Base-by-base conservation (phyloP, 2,113 vertebrate genomes). In the Corythornis madagascariensis region DNA sequence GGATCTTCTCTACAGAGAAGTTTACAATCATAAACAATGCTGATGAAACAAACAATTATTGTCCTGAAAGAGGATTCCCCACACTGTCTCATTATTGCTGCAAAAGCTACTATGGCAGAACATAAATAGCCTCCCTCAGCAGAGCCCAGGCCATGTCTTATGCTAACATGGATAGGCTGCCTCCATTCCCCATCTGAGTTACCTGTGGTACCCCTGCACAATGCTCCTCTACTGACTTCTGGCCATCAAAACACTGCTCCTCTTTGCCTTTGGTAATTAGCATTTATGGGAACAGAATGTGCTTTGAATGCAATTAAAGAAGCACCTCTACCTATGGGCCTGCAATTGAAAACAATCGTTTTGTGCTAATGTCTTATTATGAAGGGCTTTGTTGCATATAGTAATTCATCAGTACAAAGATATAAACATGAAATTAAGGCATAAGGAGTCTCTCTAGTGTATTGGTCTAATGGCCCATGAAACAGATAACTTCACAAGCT, bases 31-130 rank as follows among this genome's bases (percentile, higher is more conserved):
- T 86, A 94, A 92, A 90, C 7, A 28, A 77, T 45, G 52, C 56
- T 92, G 56, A 88, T 90, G 86, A 94, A 92, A 48, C 60, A 80
- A 87, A 90, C 31, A 82, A 38, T 25, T 85, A 45, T 92, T 60
- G 18, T 73, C 55, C 81, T 89, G 52, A 65, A 22, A 70, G 56
- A 15, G 35, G 40, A 16, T 52, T 84, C 45, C 74, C 66, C 40
- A 48, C 6, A 3, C 33, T 42, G 40, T 52, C 65, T 71, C 47
- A 40, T 19, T 47, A 33, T 10, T 78, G 77, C 29, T 92, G 20
- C 65, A 29, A 86, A 15, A 63, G 38, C 28, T 64, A 12, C 48
- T 20, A 15, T 25, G 52, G 31, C 25, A 60, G 48, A 33, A 28
- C 50, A 35, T 19, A 67, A 89, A 84, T 3, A 63, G 21, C 21